phyloP scores from a whole-genome alignment of 2,888 invertebrate genomes.

The Orgyia antiqua region DNA sequence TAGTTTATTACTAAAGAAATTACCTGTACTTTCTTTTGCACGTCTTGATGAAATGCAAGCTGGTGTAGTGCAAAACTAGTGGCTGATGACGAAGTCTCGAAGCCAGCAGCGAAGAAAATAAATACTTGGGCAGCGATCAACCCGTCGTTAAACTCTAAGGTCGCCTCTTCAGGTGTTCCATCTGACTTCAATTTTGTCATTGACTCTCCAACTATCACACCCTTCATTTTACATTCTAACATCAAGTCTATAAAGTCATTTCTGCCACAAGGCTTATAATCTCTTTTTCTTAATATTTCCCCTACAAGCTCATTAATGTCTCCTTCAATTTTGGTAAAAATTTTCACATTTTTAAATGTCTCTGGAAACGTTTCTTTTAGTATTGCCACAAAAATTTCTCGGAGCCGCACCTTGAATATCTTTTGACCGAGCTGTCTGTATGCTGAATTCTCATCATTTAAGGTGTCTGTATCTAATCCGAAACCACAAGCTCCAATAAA shows the following conservation, averaged over 20 bases:
- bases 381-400: conserved; percentile 25
- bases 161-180: conserved; percentile 32
- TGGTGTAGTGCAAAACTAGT: conserved; percentile 44
- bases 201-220: conserved; percentile 39
- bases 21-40: conserved; percentile 37
- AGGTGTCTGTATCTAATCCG: conserved; percentile 46
- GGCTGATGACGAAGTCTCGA: conserved; percentile 52
- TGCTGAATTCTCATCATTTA: conserved; percentile 42
- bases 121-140: conserved; percentile 39
- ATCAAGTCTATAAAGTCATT: conserved; percentile 51
- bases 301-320: conserved; percentile 38
- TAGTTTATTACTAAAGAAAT: no score
- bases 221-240: conserved; percentile 31
- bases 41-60: conserved; percentile 44
- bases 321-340: conserved; percentile 30
- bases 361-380: conserved; percentile 43
- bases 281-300: conserved; percentile 33
- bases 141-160: conserved; percentile 37
- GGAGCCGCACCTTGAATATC: conserved; percentile 31
- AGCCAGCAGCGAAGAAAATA: conserved; percentile 49
- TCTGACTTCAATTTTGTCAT: conserved; percentile 37
- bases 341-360: conserved; percentile 32
- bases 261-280: conserved; percentile 40
- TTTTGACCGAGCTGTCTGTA: conserved; percentile 44
- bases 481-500: conserved; percentile 56